These are phyloP conservation scores for Scaptomyza cyrtandrae DNA, from an alignment of 2,888 invertebrate genomes.

Conservation along the genomic window DNA sequence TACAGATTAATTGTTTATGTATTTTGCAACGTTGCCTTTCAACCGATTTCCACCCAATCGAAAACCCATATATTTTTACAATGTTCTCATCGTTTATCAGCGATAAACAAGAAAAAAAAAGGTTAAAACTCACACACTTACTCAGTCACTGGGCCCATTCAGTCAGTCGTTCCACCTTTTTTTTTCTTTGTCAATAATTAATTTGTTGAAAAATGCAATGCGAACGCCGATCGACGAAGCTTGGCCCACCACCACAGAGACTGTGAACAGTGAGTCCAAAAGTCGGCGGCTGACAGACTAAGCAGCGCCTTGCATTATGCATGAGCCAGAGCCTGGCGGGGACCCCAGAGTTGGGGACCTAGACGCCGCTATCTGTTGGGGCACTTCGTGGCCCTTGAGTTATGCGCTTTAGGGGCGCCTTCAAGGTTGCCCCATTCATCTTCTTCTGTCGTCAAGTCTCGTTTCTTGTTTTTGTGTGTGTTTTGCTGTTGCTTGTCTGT, in stretches of 20 bases:
- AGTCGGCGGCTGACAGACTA: conserved; percentile 35
- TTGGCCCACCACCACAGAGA: conserved; percentile 66
- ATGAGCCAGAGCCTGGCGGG: conserved; percentile 55
- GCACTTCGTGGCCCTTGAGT: conserved; percentile 52
- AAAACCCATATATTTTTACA: conserved; percentile 19
- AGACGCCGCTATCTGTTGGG: conserved; percentile 2
- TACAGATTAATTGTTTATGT: conserved; percentile 2
- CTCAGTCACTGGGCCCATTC: conserved; percentile 11
- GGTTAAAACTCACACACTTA: conserved; percentile 8
- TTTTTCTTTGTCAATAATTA: conserved; percentile 70
- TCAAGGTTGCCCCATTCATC: conserved; percentile 58
- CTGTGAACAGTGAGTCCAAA: background rate
- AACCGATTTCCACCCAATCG: conserved; percentile 8
- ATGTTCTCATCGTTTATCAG: conserved; percentile 32
- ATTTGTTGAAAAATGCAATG: conserved; percentile 77
- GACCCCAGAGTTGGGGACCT: conserved; percentile 21
- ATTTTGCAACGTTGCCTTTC: conserved; percentile 1
- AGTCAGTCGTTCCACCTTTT: conserved; percentile 64
- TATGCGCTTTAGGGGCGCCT: conserved; percentile 75
- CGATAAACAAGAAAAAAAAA: conserved; percentile 1
- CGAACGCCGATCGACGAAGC: conserved; percentile 38
- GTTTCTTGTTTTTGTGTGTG: conserved; percentile 1
- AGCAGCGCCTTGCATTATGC: conserved; percentile 68
- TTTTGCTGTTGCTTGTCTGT: background rate
- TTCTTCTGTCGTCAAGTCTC: conserved; percentile 5